Evolutionary conservation across 2,797 vertebrate species (phyloP), one percentile per base, ranked within the genome.

Genomic region (Petrocephalus schoutedeni): DNA sequence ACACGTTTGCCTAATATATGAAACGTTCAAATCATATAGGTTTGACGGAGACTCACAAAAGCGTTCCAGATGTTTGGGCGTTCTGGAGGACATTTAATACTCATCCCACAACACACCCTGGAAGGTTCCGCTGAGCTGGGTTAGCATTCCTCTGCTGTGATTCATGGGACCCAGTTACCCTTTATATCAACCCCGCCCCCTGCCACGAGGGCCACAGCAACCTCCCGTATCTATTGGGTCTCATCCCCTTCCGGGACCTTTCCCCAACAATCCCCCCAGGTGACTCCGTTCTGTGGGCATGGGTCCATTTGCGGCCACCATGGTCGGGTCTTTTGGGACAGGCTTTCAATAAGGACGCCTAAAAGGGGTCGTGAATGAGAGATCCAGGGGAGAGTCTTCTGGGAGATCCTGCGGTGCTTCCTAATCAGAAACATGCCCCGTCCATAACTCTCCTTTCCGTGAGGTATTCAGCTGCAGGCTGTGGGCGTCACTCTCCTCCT

Each of bases 1-100:
- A 53, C 87, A 86, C 36, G n/a, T 59, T 87, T 87, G 49, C 74
- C 56, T 19, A n/a, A 28, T 86, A 58, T 88, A 86, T 87, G 84
- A 71, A 83, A 23, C 87, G 19, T 49, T 49, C 49, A 6, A 51
- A 3, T 82, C 8, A 1, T 82, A 82, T 82, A n/a, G 16, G 10
- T 51, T 82, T 7, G 77, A 8, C 6, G 5, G 32, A 49, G 14
- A 16, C 74, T 45, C 16, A 16, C 41, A 49, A 10, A 49, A 49
- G 74, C 41, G 10, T 10, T 41, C 32, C 67, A 74, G 67, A 74
- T 74, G 64, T 32, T 12, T 1, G 4, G 74, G 45, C 2, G 77
- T 82, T 51, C 36, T 16, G 41, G 74, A 5, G 32, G 36, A 45
- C 36, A 3, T 51, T 82, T 51, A 3, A 21, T 82, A 51, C 77